Evolutionary conservation across 2,797 vertebrate genomes (phyloP), one percentile per base, ranked within the genome.

Genomic region (Alosa sapidissima): DNA sequence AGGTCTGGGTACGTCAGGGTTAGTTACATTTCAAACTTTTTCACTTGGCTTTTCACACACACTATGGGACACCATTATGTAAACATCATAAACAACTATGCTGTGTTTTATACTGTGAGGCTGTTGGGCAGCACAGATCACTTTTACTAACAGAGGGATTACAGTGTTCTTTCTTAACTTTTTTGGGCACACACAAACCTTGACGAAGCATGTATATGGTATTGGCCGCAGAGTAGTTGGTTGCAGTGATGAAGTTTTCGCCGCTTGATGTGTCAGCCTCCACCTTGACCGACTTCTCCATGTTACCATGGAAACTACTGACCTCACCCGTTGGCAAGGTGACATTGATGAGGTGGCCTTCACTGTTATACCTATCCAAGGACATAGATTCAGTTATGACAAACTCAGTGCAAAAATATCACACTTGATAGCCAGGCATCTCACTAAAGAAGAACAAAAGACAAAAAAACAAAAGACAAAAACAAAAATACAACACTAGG

Each of bases 271-370:
- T 96, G 81, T 96, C 95, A 36, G 96, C 91, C 78, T 96, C 95
- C 84, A 97, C 96, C 90, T 91, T 94, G 0, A 94, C 94, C 75
- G 96, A 93, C 88, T 96, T 97, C 93, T 96, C 96, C 86, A 94
- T 92, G 65, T 96, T 93, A 0, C 96, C 96, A 88, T 96, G 96
- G 91, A 96, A 97, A 88, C 95, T 96, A 91, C 93, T 97, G 90
- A 97, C 96, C 84, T 97, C 96, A 81, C 97, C 97, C 0, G 97
- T 97, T 0, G 97, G 96, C 90, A 97, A 96, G 33, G 97, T 97
- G 16, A 94, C 94, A 0, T 97, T 97, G 91, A 96, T 97, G 90
- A 97, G 93, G 89, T 97, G 96, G 84, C 97, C 97, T 28, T 97
- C 94, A 0, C 91, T 89, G 89, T 97, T 96, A 84, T 97, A 97